phyloP scores from a whole-genome alignment of 2,888 invertebrate genomes.

The Piscicola geometra region DNA sequence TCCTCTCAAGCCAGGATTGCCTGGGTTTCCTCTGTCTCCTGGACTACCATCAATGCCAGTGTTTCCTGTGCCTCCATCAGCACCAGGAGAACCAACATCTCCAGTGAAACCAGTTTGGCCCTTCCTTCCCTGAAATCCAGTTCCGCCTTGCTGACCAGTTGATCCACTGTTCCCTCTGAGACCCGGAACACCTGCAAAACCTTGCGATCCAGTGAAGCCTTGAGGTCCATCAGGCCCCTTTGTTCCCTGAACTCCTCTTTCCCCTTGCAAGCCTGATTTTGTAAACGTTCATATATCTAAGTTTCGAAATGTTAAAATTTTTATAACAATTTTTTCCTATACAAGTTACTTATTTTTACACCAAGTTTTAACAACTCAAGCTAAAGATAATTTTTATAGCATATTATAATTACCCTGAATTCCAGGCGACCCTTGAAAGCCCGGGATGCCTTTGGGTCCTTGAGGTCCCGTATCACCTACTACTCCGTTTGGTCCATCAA shows the following conservation, averaged over 20 bases:
- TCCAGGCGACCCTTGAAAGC: constrained; percentile 36
- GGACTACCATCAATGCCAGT: constrained; percentile 15
- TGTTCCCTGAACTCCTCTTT: constrained; percentile 21
- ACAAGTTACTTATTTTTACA: too few relatives aligned
- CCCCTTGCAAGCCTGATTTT: too few relatives aligned
- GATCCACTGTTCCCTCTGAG: constrained; percentile 26
- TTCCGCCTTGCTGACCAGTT: constrained; percentile 41
- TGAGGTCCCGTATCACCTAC: constrained; percentile 32
- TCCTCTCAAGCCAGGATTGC: constrained; percentile 12
- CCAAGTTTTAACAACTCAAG: too few relatives aligned
- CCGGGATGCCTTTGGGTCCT: constrained; percentile 23
- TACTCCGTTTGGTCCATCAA: constrained; percentile 38
- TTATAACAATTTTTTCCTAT: too few relatives aligned
- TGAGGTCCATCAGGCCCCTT: constrained; percentile 40
- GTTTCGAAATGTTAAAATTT: too few relatives aligned
- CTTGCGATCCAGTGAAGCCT: constrained; percentile 44
- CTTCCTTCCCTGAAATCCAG: constrained; percentile 45
- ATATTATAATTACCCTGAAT: constrained; percentile 28
- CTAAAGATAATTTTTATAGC: too few relatives aligned
- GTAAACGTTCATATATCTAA: too few relatives aligned
- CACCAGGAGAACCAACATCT: constrained; percentile 33
- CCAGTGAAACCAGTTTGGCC: constrained; percentile 48
- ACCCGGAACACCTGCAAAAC: constrained; percentile 32
- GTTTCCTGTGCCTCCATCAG: not conserved
- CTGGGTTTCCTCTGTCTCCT: constrained; percentile 16